phyloP scores from a whole-genome alignment of 1,140 invertebrate genomes.

The Conopomorpha cramerella region DNA sequence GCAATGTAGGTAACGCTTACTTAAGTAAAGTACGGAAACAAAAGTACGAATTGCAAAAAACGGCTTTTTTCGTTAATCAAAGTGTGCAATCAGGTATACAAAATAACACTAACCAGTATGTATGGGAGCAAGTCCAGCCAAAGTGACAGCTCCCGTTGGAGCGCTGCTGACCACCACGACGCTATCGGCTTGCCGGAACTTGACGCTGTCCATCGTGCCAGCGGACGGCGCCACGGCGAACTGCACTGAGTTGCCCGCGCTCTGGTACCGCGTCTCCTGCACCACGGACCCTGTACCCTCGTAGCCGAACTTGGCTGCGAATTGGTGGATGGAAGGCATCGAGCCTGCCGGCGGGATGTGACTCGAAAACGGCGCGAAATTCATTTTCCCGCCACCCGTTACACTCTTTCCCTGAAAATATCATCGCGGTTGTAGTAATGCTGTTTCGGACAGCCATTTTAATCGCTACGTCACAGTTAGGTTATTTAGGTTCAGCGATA shows the following conservation, averaged over 20 bases:
- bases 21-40: too few relatives aligned
- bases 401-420: too few relatives aligned
- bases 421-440: too few relatives aligned
- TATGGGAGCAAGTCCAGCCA: slow-evolving; percentile 32
- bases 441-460: too few relatives aligned
- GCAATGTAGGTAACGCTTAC: too few relatives aligned
- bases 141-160: slow-evolving; percentile 35
- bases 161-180: slow-evolving; percentile 46
- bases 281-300: slow-evolving; percentile 18
- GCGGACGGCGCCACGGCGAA: slow-evolving; percentile 26
- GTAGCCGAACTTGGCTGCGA: slow-evolving; percentile 48
- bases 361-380: slow-evolving; percentile 43
- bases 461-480: too few relatives aligned
- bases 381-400: slow-evolving; percentile 27
- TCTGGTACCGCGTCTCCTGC: slow-evolving; percentile 36
- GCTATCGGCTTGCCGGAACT: slow-evolving; percentile 53
- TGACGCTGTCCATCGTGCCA: slow-evolving; percentile 46
- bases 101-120: slow-evolving; percentile 34
- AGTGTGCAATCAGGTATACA: too few relatives aligned
- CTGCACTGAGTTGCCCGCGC: slow-evolving; percentile 19
- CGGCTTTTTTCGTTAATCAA: too few relatives aligned
- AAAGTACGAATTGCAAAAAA: too few relatives aligned
- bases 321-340: slow-evolving; percentile 43
- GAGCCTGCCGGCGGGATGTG: slow-evolving; percentile 35
- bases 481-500: too few relatives aligned